phyloP scores from a whole-genome alignment of 1,140 invertebrate genomes.

The Cydia splendana region DNA sequence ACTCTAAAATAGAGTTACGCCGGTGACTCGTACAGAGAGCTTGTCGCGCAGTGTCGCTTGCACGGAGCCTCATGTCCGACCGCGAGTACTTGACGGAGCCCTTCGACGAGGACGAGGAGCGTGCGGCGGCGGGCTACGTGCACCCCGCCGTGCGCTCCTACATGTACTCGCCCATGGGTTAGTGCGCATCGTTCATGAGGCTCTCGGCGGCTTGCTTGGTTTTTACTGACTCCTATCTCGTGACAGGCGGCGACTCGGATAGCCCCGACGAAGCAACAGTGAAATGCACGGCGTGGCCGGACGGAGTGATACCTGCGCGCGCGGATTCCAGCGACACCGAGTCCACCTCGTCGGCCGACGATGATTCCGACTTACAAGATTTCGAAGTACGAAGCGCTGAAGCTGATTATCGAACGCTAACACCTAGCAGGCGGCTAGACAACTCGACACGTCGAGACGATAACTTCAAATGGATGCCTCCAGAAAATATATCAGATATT shows the following conservation, averaged over 20 bases:
- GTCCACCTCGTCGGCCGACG: constrained; percentile 67
- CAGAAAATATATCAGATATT: constrained; percentile 59
- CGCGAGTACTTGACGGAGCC: constrained; percentile 73
- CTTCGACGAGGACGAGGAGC: constrained; percentile 73
- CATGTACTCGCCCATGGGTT: constrained; percentile 79
- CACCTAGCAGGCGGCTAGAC: constrained; percentile 65
- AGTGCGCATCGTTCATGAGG: constrained; percentile 60
- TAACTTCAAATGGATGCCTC: constrained; percentile 82
- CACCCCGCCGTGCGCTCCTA: constrained; percentile 77
- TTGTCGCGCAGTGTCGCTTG: constrained; percentile 74
- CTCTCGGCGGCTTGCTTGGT: constrained; percentile 44
- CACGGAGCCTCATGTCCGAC: constrained; percentile 74
- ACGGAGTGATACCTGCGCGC: constrained; percentile 54
- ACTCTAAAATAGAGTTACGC: constrained; percentile 72
- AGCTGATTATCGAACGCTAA: constrained; percentile 67
- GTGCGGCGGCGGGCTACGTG: constrained; percentile 61
- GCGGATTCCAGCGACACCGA: constrained; percentile 66
- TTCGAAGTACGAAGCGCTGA: constrained; percentile 56
- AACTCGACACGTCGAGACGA: constrained; percentile 80
- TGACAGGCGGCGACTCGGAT: constrained; percentile 78
- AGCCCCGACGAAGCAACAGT: constrained; percentile 75
- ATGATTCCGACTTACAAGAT: constrained; percentile 66
- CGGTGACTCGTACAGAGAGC: constrained; percentile 66
- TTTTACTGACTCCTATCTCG: constrained; percentile 55
- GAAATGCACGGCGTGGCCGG: constrained; percentile 71